Conservation (phyloP, 2,797 vertebrate genomes). For the Falco rusticolus region DNA sequence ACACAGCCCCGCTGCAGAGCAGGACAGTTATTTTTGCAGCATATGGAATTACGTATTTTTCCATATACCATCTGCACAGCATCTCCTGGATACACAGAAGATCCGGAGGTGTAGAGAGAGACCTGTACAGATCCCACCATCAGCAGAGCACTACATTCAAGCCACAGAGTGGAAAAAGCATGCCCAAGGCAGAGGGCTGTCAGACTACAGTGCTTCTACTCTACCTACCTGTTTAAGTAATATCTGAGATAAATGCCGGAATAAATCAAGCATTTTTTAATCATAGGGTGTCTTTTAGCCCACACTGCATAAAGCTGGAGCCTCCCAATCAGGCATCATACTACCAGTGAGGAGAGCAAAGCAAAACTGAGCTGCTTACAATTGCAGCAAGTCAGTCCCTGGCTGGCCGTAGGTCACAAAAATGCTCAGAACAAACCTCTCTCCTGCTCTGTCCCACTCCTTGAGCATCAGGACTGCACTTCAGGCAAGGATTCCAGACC, state of each 20-base stretch:
- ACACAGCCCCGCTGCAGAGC: not conserved
- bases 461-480: not conserved
- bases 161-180: not conserved
- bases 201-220: not conserved
- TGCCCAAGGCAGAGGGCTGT: not conserved
- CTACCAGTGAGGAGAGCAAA: not conserved
- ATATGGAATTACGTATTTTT: not conserved
- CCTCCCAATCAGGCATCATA: not conserved
- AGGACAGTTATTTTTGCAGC: constrained; percentile 49
- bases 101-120: not conserved
- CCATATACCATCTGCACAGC: constrained; percentile 8
- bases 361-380: not conserved
- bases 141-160: not conserved
- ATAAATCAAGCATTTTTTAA: not conserved
- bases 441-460: not conserved
- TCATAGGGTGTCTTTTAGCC: not conserved
- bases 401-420: not conserved
- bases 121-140: not conserved
- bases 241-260: not conserved
- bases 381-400: not conserved
- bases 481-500: not conserved
- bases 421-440: not conserved
- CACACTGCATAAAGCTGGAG: not conserved
- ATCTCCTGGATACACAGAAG: not conserved
- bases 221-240: not conserved